Evolutionary conservation across 2,113 vertebrate species (phyloP), one percentile per base, ranked within the genome.

Genomic region (Stigmatopora nigra): DNA sequence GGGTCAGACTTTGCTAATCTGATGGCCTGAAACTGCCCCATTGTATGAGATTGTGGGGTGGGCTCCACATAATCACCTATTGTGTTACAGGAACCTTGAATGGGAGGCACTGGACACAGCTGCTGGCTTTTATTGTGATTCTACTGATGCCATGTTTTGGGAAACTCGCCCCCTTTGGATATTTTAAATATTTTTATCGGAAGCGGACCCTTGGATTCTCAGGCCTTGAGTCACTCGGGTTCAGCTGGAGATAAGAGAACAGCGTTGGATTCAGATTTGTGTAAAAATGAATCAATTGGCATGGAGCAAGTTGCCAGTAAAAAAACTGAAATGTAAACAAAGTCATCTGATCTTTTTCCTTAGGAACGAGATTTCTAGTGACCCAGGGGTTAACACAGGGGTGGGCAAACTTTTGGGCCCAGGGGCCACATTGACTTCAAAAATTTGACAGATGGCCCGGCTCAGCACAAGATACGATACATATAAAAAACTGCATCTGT

Each of bases 21-120:
- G 79, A 81, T 79, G 82, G 77, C 60, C 80, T 76, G 71, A 81
- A 75, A 75, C 78, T 72, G 63, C 57, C 68, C 80, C 63, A 81
- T 82, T 85, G 84, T 87, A 35, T 74, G 78, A 78, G 76, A 78
- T 66, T 67, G 67, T 70, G 73, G 35, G 47, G 19, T 51, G 13
- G 66, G 63, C 75, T 77, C 47, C 63, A 73, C 87, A 90, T 87
- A 90, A 91, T 88, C 78, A 84, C 71, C 87, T 77, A 90, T 90
- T 91, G 89, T 90, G 71, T 83, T 78, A 73, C 75, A 77, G 84
- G 82, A 83, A 77, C 69, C 69, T 41, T 68, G 68, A 66, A 69
- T 70, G 65, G 65, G 77, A 80, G 78, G 67, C 74, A 71, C 71
- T 64, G 72, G 63, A 67, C 69, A 80, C 77, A 84, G 76, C 75